Percentiles rank a stretch among this genome's conserved stretches.
Evolutionary conservation across 2,113 vertebrate species (phyloP).

Genomic region (Neogale vison): DNA sequence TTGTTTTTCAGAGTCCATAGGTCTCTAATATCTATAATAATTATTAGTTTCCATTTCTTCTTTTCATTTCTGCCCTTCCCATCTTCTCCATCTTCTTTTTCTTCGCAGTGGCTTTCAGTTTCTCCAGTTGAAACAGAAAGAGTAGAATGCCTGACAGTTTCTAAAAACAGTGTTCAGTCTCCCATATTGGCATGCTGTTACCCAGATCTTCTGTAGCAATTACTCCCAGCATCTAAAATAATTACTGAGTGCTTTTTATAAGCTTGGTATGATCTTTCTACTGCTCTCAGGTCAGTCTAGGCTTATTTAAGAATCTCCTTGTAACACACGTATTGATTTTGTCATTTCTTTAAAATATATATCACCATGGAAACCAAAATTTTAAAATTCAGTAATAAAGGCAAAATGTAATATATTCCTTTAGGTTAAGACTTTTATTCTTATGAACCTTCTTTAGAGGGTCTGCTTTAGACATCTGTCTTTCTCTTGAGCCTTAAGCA

Average conservation of each 20-base stretch:
- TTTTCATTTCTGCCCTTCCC: neutral
- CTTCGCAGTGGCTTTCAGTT: neutral
- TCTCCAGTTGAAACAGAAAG: neutral
- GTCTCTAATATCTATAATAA: neutral
- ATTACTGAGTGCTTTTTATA: neutral
- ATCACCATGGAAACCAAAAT: neutral
- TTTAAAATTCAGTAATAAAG: neutral
- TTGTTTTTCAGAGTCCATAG: too few species aligned
- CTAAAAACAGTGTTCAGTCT: neutral
- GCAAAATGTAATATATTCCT: neutral
- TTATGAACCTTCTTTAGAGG: neutral
- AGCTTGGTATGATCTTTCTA: neutral
- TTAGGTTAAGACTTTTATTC: neutral
- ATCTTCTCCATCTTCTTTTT: neutral
- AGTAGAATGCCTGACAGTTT: neutral
- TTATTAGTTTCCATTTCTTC: neutral
- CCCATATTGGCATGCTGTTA: neutral
- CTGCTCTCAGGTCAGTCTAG: neutral
- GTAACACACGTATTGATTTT: neutral
- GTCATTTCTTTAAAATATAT: neutral
- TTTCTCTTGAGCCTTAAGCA: neutral
- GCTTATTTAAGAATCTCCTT: neutral
- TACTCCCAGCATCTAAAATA: neutral
- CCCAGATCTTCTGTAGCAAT: neutral
- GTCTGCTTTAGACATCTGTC: neutral